A percentile compares a stretch with the other conserved stretches of the same genome.
phyloP scores from a whole-genome alignment of 2,888 invertebrate genomes.

The Heteromyza rotundicornis region DNA sequence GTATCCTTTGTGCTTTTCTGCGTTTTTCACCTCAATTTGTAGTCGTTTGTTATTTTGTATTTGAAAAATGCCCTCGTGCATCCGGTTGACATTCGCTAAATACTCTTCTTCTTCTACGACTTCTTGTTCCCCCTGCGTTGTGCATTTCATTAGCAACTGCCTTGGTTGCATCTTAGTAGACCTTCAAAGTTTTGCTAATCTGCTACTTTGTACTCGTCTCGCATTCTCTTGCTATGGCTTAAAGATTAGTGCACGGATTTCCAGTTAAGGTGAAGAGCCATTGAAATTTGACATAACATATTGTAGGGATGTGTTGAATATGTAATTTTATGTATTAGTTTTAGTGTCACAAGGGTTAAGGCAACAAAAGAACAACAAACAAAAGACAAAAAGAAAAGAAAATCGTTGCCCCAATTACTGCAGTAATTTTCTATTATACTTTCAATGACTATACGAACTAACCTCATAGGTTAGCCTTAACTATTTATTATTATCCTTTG shows the following conservation, averaged over 20 bases:
- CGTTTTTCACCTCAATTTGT: slow-evolving; percentile 19
- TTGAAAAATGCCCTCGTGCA: not conserved
- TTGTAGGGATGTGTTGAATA: no score
- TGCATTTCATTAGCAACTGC: slow-evolving; percentile 1
- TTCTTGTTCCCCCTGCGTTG: not conserved
- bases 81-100: not conserved
- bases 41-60: not conserved
- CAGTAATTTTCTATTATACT: no score
- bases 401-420: no score
- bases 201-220: not conserved
- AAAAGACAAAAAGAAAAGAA: no score
- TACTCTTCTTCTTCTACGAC: no score
- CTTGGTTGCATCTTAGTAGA: not conserved
- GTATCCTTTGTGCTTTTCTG: not conserved
- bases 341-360: no score
- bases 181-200: slow-evolving; percentile 7
- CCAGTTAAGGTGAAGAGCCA: not conserved
- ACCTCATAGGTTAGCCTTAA: no score
- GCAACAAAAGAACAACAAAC: no score
- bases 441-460: no score
- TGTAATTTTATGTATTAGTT: no score
- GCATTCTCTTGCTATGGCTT: not conserved
- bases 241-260: not conserved
- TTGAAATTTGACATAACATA: not conserved
- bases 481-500: no score